Evolutionary conservation across 2,797 vertebrate genomes (phyloP).

Genomic region (Malurus splendens): DNA sequence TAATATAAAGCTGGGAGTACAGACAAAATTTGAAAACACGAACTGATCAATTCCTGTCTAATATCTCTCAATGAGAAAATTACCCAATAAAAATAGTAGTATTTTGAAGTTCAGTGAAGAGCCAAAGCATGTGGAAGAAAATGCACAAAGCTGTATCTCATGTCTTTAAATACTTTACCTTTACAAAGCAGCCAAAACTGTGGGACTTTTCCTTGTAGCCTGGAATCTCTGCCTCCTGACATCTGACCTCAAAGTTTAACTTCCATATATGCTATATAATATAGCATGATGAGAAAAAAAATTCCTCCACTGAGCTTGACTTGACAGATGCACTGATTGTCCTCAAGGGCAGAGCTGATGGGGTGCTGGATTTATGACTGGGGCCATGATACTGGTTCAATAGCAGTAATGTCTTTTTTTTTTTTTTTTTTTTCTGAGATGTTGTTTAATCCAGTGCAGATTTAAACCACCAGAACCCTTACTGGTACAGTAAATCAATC

Average conservation of each 20-base stretch:
- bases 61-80: neutral
- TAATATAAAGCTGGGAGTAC: neutral
- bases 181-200: neutral
- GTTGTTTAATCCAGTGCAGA: neutral
- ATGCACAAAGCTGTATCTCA: neutral
- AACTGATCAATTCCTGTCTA: neutral
- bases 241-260: neutral
- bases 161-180: neutral
- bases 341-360: neutral
- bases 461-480: neutral
- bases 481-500: neutral
- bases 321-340: neutral
- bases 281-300: neutral
- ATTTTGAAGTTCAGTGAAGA: neutral
- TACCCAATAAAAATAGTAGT: neutral
- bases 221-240: neutral
- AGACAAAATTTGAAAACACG: neutral
- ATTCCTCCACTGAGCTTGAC: neutral
- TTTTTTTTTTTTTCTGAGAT: neutral
- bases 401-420: neutral
- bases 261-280: neutral
- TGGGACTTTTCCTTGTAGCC: neutral
- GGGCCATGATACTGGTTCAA: neutral
- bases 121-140: neutral
- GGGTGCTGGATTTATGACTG: neutral